These are phyloP conservation scores for Desmophyllum pertusum DNA, from an alignment of 92 coral and sea anemone genomes.

Conservation along the genomic window DNA sequence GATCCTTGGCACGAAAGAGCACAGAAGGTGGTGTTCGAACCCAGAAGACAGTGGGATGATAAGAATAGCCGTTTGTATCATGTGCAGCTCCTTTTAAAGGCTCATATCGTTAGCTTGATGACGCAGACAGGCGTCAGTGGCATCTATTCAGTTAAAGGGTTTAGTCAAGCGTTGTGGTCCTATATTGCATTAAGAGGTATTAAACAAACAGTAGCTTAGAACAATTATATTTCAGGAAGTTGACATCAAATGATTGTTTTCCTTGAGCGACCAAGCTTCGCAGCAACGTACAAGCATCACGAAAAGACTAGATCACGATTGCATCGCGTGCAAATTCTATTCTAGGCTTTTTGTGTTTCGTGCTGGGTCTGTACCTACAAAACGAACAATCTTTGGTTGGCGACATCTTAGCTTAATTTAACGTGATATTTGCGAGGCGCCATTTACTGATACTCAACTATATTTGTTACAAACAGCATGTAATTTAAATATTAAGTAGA, in stretches of 20 bases:
- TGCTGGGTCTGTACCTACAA: neutral
- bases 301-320: slow-evolving; percentile 12
- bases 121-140: slow-evolving; percentile 48
- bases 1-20: neutral
- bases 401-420: slow-evolving; percentile 34
- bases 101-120: slow-evolving; percentile 31
- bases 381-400: slow-evolving; percentile 40
- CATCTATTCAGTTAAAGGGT: slow-evolving; percentile 43
- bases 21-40: slow-evolving; percentile 20
- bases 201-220: slow-evolving; percentile 49
- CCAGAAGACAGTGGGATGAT: slow-evolving; percentile 12
- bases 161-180: slow-evolving; percentile 47
- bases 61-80: slow-evolving; percentile 9
- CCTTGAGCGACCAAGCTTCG: slow-evolving; percentile 35
- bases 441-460: slow-evolving; percentile 42
- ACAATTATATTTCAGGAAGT: slow-evolving; percentile 48
- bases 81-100: slow-evolving; percentile 33
- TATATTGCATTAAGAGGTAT: slow-evolving; percentile 47
- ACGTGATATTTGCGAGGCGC: slow-evolving; percentile 42
- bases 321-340: neutral
- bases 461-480: slow-evolving; percentile 47
- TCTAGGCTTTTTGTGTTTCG: neutral
- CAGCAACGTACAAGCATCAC: slow-evolving; percentile 18
- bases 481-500: slow-evolving; percentile 37
- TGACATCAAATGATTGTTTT: slow-evolving; percentile 27